Evolutionary conservation across 2,113 vertebrate genomes (phyloP).

Genomic region (Pipra filicauda): DNA sequence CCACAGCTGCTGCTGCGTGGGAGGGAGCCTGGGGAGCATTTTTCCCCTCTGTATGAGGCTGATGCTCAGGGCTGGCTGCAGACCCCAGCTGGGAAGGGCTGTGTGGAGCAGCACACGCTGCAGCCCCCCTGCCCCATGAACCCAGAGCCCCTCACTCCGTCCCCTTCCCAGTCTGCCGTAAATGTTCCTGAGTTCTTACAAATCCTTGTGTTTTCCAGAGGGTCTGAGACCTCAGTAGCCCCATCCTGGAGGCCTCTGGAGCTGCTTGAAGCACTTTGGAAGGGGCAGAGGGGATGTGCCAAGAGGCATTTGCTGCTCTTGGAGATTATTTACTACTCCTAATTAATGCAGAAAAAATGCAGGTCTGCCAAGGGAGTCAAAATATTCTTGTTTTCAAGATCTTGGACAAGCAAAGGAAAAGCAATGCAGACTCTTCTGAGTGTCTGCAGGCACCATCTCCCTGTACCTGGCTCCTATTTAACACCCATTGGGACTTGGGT

Average conservation of each 20-base stretch:
- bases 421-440: not conserved
- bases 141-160: not conserved
- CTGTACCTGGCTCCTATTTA: not conserved
- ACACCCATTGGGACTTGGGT: accelerated
- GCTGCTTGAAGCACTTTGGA: not conserved
- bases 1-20: slow-evolving; percentile 38
- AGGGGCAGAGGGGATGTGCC: not conserved
- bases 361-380: not conserved
- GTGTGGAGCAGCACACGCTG: not conserved
- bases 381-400: not conserved
- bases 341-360: not conserved
- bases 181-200: not conserved
- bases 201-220: not conserved
- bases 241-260: not conserved
- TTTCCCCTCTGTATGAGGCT: not conserved
- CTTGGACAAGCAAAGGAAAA: not conserved
- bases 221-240: not conserved
- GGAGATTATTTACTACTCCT: not conserved
- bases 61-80: not conserved
- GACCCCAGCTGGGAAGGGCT: not conserved
- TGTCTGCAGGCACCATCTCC: not conserved
- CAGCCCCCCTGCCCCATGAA: accelerated
- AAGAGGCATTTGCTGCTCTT: not conserved
- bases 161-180: not conserved
- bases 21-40: not conserved